Conservation (phyloP, 1,140 invertebrate genomes). For the Drosophila elegans region DNA sequence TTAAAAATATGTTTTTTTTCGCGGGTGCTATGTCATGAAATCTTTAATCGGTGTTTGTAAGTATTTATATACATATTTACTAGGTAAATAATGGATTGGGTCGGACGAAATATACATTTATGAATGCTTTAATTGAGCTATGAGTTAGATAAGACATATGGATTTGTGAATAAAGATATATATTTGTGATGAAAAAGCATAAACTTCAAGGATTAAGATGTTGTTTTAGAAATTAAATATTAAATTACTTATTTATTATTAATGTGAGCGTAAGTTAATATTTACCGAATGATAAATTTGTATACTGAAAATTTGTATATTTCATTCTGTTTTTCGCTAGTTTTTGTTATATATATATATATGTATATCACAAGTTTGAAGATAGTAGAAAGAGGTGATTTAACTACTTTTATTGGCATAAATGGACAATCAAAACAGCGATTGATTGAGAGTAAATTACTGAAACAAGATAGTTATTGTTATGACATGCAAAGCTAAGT, state of each 20-base stretch:
- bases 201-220: background rate
- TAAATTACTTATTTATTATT: background rate
- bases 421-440: slow-evolving; percentile 19
- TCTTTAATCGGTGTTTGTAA: background rate
- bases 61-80: slow-evolving; percentile 9
- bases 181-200: background rate
- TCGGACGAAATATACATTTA: slow-evolving; percentile 7
- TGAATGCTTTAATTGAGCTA: slow-evolving; percentile 5
- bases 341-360: slow-evolving; percentile 47
- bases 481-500: slow-evolving; percentile 17
- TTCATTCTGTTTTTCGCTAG: slow-evolving; percentile 24
- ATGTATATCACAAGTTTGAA: slow-evolving; percentile 80
- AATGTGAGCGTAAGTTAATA: slow-evolving; percentile 2
- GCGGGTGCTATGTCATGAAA: background rate
- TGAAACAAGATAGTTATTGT: slow-evolving; percentile 8
- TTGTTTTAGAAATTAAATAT: slow-evolving; percentile 8
- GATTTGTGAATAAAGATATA: background rate
- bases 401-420: slow-evolving; percentile 67
- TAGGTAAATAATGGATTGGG: slow-evolving; percentile 11
- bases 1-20: slow-evolving; percentile 1
- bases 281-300: slow-evolving; percentile 9
- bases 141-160: background rate
- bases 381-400: slow-evolving; percentile 72
- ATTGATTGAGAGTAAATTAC: slow-evolving; percentile 12
- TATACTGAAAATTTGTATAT: slow-evolving; percentile 19